Base-by-base conservation (phyloP, 2,888 invertebrate genomes). In the Drosophila neoperkinsi region DNA sequence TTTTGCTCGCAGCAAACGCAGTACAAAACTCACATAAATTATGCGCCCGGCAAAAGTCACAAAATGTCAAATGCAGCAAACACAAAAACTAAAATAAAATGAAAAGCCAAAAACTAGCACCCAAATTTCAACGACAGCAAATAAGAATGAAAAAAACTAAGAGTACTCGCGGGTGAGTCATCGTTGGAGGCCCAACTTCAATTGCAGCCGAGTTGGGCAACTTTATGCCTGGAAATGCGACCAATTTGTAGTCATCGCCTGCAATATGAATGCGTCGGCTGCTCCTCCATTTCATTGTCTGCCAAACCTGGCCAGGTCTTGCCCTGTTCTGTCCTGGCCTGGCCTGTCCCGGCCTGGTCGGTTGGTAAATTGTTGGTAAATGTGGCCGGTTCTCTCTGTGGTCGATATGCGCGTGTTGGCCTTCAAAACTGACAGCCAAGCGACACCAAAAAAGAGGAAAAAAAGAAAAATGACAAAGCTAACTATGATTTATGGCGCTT, bases 1-100 rank as follows among this genome's bases (percentile, higher is more conserved):
- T 28, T 10, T 56, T 21, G 41, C 69, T 77, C 61, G 65, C 73
- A 71, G 67, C 73, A 62, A 79, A 82, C 70, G 79, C 83, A 64
- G 68, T 49, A 70, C 83, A 78, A 82, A 88, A 88, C 85, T 89
- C 90, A 84, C 90, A 88, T 88, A 88, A 88, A 88, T 88, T 88
- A 89, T 82, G 84, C 76, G 79, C 78, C 65, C 67, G 63, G 74
- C 85, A 82, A 76, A 86, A 86, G 88, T 86, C 88, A 77, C 85
- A 85, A 77, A 88, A 85, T 88, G 87, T 88, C 90, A 88, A 82
- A 89, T 82, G 90, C 87, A 88, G 69, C 68, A 67, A 81, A 66
- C 58, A 71, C 56, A 71, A 59, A 59, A 75, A 64, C 62, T 36
- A 66, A 38, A 61, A 55, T 56, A 60, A 55, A 52, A 53, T 36